Evolutionary conservation across 64 coral and sea anemone species (phyloP).

Genomic region (Stichodactyla mertensii): DNA sequence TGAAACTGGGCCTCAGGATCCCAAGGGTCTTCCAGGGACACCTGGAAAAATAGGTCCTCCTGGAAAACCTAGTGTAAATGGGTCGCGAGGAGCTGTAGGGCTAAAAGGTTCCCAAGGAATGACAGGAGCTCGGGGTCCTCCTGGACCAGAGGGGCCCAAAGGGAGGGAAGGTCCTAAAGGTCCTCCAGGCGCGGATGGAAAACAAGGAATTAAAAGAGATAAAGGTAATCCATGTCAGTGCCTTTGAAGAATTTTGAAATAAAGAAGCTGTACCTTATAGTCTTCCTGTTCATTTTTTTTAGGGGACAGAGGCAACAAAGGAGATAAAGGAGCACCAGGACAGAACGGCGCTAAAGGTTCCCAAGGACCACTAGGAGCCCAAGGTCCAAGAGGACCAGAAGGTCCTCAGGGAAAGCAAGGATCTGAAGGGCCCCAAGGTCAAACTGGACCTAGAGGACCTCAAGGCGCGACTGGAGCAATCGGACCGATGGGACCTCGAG

Average conservation of each 20-base stretch:
- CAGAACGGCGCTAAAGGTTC: neutral
- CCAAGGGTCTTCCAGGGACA: neutral
- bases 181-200: constrained; percentile 1
- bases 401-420: constrained; percentile 6
- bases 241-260: neutral
- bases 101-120: neutral
- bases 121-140: neutral
- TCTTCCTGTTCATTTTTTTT: neutral
- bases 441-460: neutral
- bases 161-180: neutral
- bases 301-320: neutral
- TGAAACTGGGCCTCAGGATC: neutral
- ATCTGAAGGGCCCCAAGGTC: neutral
- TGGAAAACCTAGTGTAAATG: neutral
- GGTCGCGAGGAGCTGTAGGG: neutral
- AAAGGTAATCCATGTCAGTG: neutral
- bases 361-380: neutral
- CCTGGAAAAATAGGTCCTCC: constrained; percentile 8
- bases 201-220: constrained; percentile 2
- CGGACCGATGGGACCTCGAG: constrained; percentile 7
- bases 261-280: neutral
- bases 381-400: neutral
- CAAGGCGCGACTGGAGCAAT: neutral
- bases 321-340: constrained; percentile 6
- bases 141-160: constrained; percentile 13